Evolutionary conservation across 2,113 vertebrate genomes (phyloP).

Genomic region (Promerops cafer): DNA sequence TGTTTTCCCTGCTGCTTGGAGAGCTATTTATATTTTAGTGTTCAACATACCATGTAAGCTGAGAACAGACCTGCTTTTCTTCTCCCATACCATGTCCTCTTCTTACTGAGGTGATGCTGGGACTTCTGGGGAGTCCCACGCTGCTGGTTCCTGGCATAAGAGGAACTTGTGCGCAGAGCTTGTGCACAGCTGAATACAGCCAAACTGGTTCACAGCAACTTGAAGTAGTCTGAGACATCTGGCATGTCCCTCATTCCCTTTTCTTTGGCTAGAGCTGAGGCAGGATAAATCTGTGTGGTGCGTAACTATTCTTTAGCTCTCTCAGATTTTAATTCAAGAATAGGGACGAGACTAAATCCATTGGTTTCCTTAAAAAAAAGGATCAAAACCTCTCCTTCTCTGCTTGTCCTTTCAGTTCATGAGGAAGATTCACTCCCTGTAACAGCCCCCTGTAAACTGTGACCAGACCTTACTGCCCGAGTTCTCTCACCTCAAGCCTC

Average conservation of each 20-base stretch:
- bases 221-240: slow-evolving; percentile 11
- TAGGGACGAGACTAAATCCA: neutral
- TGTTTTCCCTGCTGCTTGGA: slow-evolving; percentile 38
- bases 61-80: slow-evolving; percentile 50
- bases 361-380: neutral
- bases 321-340: neutral
- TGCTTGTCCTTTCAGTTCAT: neutral
- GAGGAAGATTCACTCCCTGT: neutral
- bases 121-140: neutral
- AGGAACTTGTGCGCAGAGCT: neutral
- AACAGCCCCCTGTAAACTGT: neutral
- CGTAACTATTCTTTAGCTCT: neutral
- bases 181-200: neutral
- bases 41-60: slow-evolving; percentile 5
- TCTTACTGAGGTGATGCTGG: neutral
- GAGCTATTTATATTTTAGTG: slow-evolving; percentile 47
- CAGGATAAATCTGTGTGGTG: neutral
- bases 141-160: neutral
- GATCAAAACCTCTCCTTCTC: neutral
- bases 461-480: neutral
- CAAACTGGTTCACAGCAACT: neutral
- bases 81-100: neutral
- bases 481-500: neutral
- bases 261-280: neutral
- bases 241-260: neutral